phyloP scores from a whole-genome alignment of 2,888 invertebrate species.

The Stenolophus ochropezus region DNA sequence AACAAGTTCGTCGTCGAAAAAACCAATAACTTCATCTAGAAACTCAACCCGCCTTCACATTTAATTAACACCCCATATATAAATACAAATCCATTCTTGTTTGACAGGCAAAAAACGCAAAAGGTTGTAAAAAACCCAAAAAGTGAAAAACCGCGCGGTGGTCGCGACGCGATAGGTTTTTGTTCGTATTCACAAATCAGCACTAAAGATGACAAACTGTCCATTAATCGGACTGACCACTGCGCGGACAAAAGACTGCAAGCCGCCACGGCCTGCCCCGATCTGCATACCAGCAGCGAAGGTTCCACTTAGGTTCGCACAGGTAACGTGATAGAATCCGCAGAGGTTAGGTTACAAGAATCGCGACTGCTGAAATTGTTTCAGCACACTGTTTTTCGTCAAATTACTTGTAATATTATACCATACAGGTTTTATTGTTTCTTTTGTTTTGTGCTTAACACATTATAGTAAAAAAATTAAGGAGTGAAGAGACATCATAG shows the following conservation, averaged over 20 bases:
- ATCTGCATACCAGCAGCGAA: conserved; percentile 27
- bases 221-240: conserved; percentile 54
- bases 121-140: conserved; percentile 1
- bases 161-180: conserved; percentile 36
- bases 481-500: too few relatives aligned
- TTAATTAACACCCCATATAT: conserved; percentile 53
- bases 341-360: conserved; percentile 21
- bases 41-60: conserved; percentile 5
- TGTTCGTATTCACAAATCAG: conserved; percentile 57
- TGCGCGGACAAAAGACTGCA: conserved; percentile 42
- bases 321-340: conserved; percentile 28
- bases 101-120: conserved; percentile 41
- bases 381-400: conserved; percentile 22
- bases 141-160: conserved; percentile 2
- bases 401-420: conserved; percentile 25
- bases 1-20: conserved; percentile 7
- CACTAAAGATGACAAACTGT: conserved; percentile 58
- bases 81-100: conserved; percentile 36
- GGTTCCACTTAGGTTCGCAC: not conserved
- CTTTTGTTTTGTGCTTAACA: not conserved
- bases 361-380: conserved; percentile 17
- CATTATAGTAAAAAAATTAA: too few relatives aligned
- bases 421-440: not conserved
- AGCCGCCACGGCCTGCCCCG: conserved; percentile 12
- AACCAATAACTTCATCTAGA: conserved; percentile 31